These are phyloP conservation scores for Danio jaintianensis DNA, from an alignment of 2,797 vertebrate species.

Conservation along the genomic window DNA sequence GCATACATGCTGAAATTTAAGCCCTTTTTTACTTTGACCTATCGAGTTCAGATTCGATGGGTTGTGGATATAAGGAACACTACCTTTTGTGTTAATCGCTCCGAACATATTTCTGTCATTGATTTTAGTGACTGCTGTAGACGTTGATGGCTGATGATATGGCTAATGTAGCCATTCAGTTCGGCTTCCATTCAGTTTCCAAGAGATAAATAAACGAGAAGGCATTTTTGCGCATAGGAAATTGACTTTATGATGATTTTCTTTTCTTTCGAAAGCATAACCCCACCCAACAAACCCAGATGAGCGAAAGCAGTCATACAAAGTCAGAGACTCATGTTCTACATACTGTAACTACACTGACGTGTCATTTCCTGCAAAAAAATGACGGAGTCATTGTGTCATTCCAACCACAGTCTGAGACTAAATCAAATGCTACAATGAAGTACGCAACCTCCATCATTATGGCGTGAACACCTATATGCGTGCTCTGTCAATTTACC, in stretches of 20 bases:
- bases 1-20: conserved; percentile 41
- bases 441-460: conserved; percentile 11
- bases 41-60: conserved; percentile 11
- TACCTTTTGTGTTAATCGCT: conserved; percentile 27
- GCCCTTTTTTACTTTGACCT: conserved; percentile 7
- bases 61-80: conserved; percentile 25
- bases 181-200: not conserved
- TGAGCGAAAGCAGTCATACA: conserved; percentile 5
- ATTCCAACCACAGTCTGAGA: not conserved
- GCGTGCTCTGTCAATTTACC: not conserved
- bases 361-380: conserved; percentile 24
- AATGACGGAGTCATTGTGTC: conserved; percentile 25
- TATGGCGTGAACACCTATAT: not conserved
- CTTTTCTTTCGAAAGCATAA: conserved; percentile 7
- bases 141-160: conserved; percentile 38
- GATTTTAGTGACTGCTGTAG: conserved; percentile 45
- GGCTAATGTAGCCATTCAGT: conserved; percentile 20
- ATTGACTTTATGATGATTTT: conserved; percentile 13
- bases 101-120: conserved; percentile 39
- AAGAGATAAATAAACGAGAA: not conserved
- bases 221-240: not conserved
- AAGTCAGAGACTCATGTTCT: not conserved
- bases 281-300: conserved; percentile 33
- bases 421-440: conserved; percentile 6
- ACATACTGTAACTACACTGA: not conserved